Conservation (phyloP, 2,113 vertebrate genomes). For the Ranitomeya variabilis region DNA sequence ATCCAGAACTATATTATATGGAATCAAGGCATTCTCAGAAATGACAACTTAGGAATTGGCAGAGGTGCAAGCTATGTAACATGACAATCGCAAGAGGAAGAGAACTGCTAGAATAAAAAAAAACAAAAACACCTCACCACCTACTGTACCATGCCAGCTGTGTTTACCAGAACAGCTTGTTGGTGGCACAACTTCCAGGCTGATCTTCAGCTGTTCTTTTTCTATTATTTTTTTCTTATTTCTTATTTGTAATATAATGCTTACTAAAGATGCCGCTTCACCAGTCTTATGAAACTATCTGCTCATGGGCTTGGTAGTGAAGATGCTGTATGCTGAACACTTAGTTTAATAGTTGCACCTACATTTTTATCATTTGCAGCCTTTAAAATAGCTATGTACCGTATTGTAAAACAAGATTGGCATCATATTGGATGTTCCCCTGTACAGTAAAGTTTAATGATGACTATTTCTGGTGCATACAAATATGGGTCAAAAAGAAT, state of each 20-base stretch:
- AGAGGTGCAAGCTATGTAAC: slow-evolving; percentile 5
- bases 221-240: background rate
- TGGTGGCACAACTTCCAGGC: slow-evolving; percentile 56
- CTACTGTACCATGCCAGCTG: slow-evolving; percentile 49
- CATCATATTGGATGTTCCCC: background rate
- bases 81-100: slow-evolving; percentile 30
- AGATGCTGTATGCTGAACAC: background rate
- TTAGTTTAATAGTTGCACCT: background rate
- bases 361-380: background rate
- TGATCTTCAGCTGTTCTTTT: slow-evolving; percentile 51
- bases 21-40: slow-evolving; percentile 38
- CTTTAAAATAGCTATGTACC: background rate
- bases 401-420: background rate
- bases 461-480: too few species aligned
- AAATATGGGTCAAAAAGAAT: background rate
- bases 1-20: slow-evolving; percentile 31
- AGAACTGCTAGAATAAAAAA: slow-evolving; percentile 17
- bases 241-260: slow-evolving; percentile 47
- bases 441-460: background rate
- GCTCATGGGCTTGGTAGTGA: background rate
- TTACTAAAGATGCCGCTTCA: slow-evolving; percentile 33
- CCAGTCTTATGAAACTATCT: slow-evolving; percentile 34
- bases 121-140: background rate
- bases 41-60: slow-evolving; percentile 39
- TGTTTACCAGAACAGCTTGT: slow-evolving; percentile 57